phyloP scores from a whole-genome alignment of 2,888 invertebrate genomes.

The Laothoe populi region DNA sequence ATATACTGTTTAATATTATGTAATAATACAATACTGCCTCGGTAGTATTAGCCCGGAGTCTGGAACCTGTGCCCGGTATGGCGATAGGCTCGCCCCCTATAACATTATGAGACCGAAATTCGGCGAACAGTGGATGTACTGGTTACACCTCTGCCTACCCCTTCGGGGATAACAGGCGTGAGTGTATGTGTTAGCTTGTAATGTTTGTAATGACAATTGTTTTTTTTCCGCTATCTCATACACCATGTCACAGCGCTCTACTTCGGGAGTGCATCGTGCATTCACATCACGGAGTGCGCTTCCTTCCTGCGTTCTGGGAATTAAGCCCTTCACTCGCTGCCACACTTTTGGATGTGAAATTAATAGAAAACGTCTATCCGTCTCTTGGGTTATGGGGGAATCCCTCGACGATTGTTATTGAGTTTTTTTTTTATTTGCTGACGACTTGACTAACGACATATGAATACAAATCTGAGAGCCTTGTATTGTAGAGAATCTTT shows the following conservation, averaged over 20 bases:
- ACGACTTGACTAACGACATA: not conserved
- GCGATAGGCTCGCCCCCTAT: too few relatives aligned
- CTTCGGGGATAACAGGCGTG: too few relatives aligned
- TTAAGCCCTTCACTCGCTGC: constrained; percentile 39
- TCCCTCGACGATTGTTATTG: not conserved
- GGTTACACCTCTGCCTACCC: too few relatives aligned
- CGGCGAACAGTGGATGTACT: too few relatives aligned
- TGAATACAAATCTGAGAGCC: too few relatives aligned
- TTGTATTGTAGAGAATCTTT: too few relatives aligned
- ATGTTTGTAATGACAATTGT: not conserved
- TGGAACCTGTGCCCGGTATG: too few relatives aligned
- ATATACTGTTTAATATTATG: too few relatives aligned
- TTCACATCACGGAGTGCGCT: constrained; percentile 62
- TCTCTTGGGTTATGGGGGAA: constrained; percentile 32
- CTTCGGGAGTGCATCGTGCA: constrained; percentile 41
- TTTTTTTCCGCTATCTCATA: not conserved
- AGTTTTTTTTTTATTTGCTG: not conserved
- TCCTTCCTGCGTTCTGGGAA: constrained; percentile 76
- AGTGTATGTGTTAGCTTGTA: too few relatives aligned
- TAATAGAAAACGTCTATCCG: constrained; percentile 41
- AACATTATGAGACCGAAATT: too few relatives aligned
- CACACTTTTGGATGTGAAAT: constrained; percentile 42
- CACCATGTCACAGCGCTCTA: not conserved
- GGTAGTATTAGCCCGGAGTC: too few relatives aligned
- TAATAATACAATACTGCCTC: not conserved